Evolutionary conservation across 2,888 invertebrate genomes (phyloP), one percentile per base, ranked within the genome.

Genomic region (Pyrgus malvae): DNA sequence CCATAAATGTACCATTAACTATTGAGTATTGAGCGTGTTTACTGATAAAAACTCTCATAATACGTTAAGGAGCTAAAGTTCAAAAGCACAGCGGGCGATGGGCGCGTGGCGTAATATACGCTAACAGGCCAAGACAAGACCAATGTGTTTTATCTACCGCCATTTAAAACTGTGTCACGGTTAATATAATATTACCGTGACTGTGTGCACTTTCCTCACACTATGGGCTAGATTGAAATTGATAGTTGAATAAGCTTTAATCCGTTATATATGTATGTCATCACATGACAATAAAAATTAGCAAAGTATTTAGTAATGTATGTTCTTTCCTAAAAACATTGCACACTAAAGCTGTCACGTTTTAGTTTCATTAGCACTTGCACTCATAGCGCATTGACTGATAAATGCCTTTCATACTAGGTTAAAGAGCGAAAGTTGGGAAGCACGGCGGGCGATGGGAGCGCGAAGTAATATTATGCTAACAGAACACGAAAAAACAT

Each of bases 131-230:
- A 76, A 78, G 86, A 86, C 87, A 89, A 90, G 90, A 89, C 85
- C 88, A 90, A 90, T 90, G 90, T 88, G 86, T 84, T 87, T 89
- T 86, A 86, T 82, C 84, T 83, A 76, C 80, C 72, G 78, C 83
- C 84, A 85, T 83, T 84, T 83, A 76, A 76, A 74, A 74, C 74
- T 73, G 57, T n/a, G n/a, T n/a, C n/a, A n/a, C n/a, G n/a, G n/a
- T n/a, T n/a, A n/a, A n/a, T n/a, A n/a, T n/a, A n/a, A n/a, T n/a
- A n/a, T n/a, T n/a, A n/a, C n/a, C n/a, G n/a, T n/a, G n/a, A n/a
- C n/a, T n/a, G n/a, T 56, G 58, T 72, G 72, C 69, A 67, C 68
- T 58, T 66, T 64, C 68, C 69, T 71, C 72, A 12, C 41, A 50
- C 58, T 38, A 45, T 45, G 14, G 42, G 53, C 27, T 37, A 17